Evolutionary conservation across 2,888 invertebrate species (phyloP).

Genomic region (Netelia inedita): DNA sequence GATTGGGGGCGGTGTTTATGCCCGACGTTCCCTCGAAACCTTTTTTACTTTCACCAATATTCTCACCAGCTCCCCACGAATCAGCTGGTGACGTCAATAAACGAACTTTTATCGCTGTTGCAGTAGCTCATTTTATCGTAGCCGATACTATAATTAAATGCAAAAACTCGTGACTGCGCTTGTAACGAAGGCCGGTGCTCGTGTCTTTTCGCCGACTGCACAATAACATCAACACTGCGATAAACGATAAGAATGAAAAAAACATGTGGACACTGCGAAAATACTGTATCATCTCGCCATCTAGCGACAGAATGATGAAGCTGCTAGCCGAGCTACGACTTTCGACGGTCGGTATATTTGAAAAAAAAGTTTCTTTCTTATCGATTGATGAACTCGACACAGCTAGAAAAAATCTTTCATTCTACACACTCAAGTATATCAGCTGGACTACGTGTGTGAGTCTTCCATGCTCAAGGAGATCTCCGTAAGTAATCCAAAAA

Average conservation of each 20-base stretch:
- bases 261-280: background rate
- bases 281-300: background rate
- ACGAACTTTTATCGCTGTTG: background rate
- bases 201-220: background rate
- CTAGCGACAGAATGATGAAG: constrained; percentile 6
- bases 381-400: constrained; percentile 12
- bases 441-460: constrained; percentile 31
- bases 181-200: background rate
- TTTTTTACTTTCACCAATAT: too few relatives aligned
- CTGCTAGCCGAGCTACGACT: background rate
- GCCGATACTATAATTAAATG: background rate
- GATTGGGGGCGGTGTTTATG: too few relatives aligned
- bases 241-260: constrained; percentile 3
- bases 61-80: background rate
- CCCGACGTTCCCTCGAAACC: too few relatives aligned
- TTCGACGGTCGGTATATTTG: background rate
- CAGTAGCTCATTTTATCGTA: background rate
- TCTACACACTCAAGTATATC: constrained; percentile 16
- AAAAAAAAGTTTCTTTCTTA: constrained; percentile 18
- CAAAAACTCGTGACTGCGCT: background rate
- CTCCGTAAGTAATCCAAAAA: constrained; percentile 37
- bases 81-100: background rate
- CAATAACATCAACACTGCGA: background rate
- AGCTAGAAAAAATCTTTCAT: constrained; percentile 27
- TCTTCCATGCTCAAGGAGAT: constrained; percentile 31